Evolutionary conservation across 2,888 invertebrate species (phyloP).

Genomic region (Machimus atricapillus): DNA sequence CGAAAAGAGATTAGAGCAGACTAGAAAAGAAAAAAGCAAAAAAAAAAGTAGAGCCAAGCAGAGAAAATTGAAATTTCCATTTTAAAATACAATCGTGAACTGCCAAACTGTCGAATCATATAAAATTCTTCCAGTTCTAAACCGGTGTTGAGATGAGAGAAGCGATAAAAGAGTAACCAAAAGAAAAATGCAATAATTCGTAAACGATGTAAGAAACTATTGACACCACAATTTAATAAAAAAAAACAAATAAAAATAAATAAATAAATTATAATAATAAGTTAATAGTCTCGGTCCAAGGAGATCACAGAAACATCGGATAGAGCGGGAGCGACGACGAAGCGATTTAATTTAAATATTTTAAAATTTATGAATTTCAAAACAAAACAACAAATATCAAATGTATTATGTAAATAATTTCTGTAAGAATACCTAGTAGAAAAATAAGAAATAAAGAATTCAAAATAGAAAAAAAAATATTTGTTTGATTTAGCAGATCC

Average conservation of each 20-base stretch:
- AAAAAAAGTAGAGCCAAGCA: no score
- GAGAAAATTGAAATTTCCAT: background rate
- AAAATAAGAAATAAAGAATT: background rate
- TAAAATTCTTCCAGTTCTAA: no score
- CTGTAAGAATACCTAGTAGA: background rate
- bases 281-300: background rate
- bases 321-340: background rate
- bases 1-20: no score
- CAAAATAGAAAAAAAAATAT: background rate
- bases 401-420: background rate
- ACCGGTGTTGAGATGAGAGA: background rate
- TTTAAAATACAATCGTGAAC: background rate
- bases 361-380: background rate
- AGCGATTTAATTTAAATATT: background rate
- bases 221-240: background rate
- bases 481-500: background rate
- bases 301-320: background rate
- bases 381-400: background rate
- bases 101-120: no score
- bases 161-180: background rate
- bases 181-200: background rate
- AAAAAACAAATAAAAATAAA: background rate
- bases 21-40: no score
- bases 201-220: background rate
- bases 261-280: background rate